A percentile compares a stretch with the other conserved stretches of the same genome.
phyloP scores from a whole-genome alignment of 1,140 invertebrate species.

The Thaumetopoea pityocampa region DNA sequence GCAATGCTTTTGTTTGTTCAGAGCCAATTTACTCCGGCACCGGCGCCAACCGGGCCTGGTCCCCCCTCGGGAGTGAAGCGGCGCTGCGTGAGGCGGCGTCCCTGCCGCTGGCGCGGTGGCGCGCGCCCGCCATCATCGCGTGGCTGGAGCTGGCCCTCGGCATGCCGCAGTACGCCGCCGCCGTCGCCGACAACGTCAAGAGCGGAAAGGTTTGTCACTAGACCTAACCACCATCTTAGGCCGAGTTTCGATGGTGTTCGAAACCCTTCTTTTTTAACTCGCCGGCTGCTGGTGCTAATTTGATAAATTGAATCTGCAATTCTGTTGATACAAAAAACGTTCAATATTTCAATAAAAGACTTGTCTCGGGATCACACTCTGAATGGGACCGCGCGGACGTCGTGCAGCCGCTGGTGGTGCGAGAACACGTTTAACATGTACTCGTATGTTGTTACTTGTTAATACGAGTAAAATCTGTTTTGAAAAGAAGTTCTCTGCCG shows the following conservation, averaged over 20 bases:
- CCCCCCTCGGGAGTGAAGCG: conserved; percentile 80
- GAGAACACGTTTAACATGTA: too few species aligned
- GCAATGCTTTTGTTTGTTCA: conserved; percentile 19
- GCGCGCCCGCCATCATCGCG: conserved; percentile 92
- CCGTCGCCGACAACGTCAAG: conserved; percentile 94
- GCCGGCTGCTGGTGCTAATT: too few species aligned
- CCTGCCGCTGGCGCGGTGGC: conserved; percentile 93
- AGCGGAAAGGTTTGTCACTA: conserved; percentile 88
- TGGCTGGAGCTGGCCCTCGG: conserved; percentile 95
- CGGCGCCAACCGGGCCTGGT: conserved; percentile 78
- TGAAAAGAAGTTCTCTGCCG: too few species aligned
- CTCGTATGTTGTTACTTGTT: too few species aligned
- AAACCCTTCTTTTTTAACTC: not conserved
- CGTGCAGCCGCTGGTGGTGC: too few species aligned
- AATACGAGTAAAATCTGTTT: too few species aligned
- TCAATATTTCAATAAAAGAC: too few species aligned
- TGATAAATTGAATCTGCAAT: too few species aligned
- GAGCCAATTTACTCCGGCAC: conserved; percentile 73
- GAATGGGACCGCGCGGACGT: too few species aligned
- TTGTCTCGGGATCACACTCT: too few species aligned
- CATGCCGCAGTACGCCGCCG: conserved; percentile 94
- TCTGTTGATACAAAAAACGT: not conserved
- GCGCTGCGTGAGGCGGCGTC: conserved; percentile 90
- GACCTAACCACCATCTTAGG: not conserved
- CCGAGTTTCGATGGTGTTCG: not conserved